These are phyloP conservation scores for Hippocampus zosterae DNA, from an alignment of 2,113 vertebrate species.

Conservation along the genomic window DNA sequence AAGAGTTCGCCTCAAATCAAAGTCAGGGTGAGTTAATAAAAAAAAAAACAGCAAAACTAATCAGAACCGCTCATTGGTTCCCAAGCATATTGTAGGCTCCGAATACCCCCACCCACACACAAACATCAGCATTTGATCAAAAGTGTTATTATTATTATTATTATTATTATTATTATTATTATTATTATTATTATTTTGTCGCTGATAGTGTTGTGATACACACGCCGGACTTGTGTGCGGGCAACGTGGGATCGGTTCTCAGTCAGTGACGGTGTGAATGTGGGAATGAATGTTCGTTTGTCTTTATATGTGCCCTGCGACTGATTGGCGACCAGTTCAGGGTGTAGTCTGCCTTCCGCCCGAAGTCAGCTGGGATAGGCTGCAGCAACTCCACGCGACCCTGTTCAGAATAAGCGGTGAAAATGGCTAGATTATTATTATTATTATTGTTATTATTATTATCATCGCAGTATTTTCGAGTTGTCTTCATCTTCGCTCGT, in stretches of 20 bases:
- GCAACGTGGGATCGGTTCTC: too few species aligned
- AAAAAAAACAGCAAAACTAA: not conserved
- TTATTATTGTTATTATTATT: slow-evolving; percentile 42
- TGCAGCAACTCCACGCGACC: too few species aligned
- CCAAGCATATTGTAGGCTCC: slow-evolving; percentile 18
- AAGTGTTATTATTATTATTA: slow-evolving; percentile 42
- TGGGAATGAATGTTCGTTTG: too few species aligned
- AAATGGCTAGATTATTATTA: slow-evolving; percentile 16
- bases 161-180: slow-evolving; percentile 48
- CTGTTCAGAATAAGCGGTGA: too few species aligned
- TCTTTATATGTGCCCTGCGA: too few species aligned
- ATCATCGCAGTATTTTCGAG: slow-evolving; percentile 17
- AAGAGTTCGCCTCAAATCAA: slow-evolving; percentile 30
- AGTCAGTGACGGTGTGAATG: too few species aligned
- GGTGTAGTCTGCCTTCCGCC: too few species aligned
- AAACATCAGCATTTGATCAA: slow-evolving; percentile 47
- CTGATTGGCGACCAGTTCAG: too few species aligned
- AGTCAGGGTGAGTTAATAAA: slow-evolving; percentile 1
- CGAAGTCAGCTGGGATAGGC: too few species aligned
- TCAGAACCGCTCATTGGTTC: slow-evolving; percentile 5
- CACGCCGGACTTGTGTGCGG: too few species aligned
- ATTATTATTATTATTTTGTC: slow-evolving; percentile 29
- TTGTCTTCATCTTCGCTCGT: slow-evolving; percentile 34
- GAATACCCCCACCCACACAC: too few species aligned
- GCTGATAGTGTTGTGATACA: too few species aligned